phyloP scores from a whole-genome alignment of 2,888 invertebrate genomes.

The Rhodophaea formosa region DNA sequence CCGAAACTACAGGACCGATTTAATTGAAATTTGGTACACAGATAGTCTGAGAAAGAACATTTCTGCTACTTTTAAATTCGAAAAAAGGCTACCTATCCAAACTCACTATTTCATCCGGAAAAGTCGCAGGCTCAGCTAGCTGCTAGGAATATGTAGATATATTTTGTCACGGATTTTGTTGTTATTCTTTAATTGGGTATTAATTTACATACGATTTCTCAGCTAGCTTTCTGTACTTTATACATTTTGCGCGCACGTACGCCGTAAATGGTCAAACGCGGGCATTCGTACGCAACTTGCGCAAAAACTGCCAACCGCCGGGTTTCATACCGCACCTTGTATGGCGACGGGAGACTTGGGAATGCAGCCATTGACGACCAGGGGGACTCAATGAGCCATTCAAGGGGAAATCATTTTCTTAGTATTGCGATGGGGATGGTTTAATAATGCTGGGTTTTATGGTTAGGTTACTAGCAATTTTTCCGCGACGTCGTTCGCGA shows the following conservation, averaged over 20 bases:
- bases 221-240: not conserved
- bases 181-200: too few relatives aligned
- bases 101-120: too few relatives aligned
- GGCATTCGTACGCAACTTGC: slow-evolving; percentile 4
- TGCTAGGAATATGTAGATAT: too few relatives aligned
- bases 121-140: too few relatives aligned
- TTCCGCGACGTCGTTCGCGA: too few relatives aligned
- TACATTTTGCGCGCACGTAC: not conserved
- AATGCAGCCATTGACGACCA: not conserved
- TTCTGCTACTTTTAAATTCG: too few relatives aligned
- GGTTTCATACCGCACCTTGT: not conserved
- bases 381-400: not conserved
- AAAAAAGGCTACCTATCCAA: too few relatives aligned
- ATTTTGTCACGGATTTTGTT: not conserved
- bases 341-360: not conserved
- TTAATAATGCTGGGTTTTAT: not conserved
- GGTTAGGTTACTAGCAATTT: too few relatives aligned
- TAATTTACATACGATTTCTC: too few relatives aligned
- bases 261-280: slow-evolving; percentile 8
- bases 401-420: not conserved
- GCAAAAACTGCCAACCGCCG: not conserved
- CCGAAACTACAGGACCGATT: too few relatives aligned
- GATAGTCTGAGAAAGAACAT: too few relatives aligned
- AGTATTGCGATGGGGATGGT: not conserved
- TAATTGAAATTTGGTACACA: too few relatives aligned